Percentiles rank a stretch among this genome's conserved stretches.
phyloP scores from a whole-genome alignment of 2,888 invertebrate genomes.

The Mesoligia furuncula region DNA sequence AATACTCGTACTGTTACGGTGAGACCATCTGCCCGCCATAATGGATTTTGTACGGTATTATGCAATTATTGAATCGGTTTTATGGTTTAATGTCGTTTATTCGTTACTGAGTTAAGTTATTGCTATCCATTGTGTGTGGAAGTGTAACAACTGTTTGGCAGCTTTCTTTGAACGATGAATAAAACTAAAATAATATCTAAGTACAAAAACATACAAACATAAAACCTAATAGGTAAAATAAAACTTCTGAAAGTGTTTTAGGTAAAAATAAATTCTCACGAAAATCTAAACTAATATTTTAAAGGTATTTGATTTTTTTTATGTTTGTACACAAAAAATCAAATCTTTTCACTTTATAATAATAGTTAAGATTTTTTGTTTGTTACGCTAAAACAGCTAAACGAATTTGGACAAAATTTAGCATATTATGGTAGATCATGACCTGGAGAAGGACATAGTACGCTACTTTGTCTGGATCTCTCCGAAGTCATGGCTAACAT shows the following conservation, averaged over 20 bases:
- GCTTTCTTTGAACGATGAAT: constrained; percentile 29
- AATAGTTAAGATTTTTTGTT: not conserved
- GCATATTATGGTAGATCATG: not conserved
- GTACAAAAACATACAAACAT: not conserved
- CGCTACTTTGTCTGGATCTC: not conserved
- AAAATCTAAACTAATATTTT: not conserved
- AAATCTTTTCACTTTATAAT: not conserved
- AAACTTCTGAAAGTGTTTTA: too few relatives aligned
- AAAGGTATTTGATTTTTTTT: not conserved
- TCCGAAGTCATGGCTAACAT: not conserved
- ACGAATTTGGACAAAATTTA: not conserved
- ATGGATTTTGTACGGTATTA: constrained; percentile 65
- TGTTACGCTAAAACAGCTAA: not conserved
- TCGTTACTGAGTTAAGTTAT: constrained; percentile 32
- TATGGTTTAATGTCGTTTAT: constrained; percentile 46
- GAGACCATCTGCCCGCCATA: constrained; percentile 61
- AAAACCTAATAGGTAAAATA: not conserved
- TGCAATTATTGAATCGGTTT: constrained; percentile 59
- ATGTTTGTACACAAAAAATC: not conserved
- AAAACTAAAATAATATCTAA: not conserved
- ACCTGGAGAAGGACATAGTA: not conserved
- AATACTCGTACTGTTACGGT: constrained; percentile 49
- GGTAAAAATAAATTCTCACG: not conserved
- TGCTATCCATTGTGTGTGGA: constrained; percentile 35
- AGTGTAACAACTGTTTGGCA: constrained; percentile 11